A percentile compares a stretch with the other conserved stretches of the same genome.
These are phyloP conservation scores for Heliocidaris erythrogramma DNA, from an alignment of 35 echinoderm and acorn worm genomes.

Conservation along the genomic window DNA sequence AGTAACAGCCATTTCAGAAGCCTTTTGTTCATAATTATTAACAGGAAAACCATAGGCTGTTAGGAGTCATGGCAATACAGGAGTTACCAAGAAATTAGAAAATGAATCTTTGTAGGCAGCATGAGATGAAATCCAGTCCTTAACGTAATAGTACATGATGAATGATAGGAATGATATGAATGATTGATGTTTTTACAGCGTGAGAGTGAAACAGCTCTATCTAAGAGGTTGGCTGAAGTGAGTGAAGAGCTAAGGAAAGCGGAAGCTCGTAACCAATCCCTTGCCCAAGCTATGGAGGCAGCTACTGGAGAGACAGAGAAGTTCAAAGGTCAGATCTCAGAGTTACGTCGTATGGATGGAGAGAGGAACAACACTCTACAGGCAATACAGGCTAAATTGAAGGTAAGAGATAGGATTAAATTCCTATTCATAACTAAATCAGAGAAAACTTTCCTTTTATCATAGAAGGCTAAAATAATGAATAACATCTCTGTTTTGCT, in stretches of 20 bases:
- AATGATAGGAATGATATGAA: not conserved
- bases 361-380: slow-evolving; percentile 52
- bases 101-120: no score
- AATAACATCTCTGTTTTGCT: no score
- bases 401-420: slow-evolving; percentile 45
- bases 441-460: no score
- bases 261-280: slow-evolving; percentile 58
- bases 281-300: slow-evolving; percentile 61
- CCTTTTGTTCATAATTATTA: no score
- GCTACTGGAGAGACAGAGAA: slow-evolving; percentile 55
- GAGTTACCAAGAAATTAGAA: no score
- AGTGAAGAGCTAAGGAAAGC: slow-evolving; percentile 77
- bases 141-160: not conserved
- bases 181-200: slow-evolving; percentile 42
- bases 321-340: slow-evolving; percentile 62
- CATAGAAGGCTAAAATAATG: no score
- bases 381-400: slow-evolving; percentile 77
- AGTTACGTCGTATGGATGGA: slow-evolving; percentile 60
- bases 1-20: no score
- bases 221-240: slow-evolving; percentile 82
- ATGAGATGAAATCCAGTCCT: no score
- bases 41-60: no score
- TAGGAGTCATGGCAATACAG: no score
- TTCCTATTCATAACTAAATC: not conserved
- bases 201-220: slow-evolving; percentile 75